Conservation (phyloP, 2,888 invertebrate species). For the Automeris io region DNA sequence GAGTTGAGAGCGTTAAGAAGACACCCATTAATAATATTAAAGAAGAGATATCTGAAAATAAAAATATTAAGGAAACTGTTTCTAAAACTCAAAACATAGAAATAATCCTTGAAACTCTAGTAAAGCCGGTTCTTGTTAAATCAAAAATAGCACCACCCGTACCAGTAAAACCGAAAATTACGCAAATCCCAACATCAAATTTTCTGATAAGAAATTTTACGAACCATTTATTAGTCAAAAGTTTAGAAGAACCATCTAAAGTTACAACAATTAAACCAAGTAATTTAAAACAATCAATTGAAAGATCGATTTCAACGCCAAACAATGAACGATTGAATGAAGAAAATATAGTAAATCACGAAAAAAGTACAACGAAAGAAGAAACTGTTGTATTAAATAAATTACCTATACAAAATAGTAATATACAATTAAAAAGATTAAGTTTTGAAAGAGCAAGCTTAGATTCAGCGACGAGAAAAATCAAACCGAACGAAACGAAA, state of each 20-base stretch:
- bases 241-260: conserved; percentile 39
- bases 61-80: conserved; percentile 29
- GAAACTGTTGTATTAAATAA: conserved; percentile 25
- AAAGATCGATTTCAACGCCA: conserved; percentile 42
- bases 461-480: conserved; percentile 62
- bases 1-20: conserved; percentile 12
- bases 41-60: conserved; percentile 22
- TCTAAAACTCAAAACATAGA: conserved; percentile 34
- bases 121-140: conserved; percentile 46
- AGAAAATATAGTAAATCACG: conserved; percentile 16
- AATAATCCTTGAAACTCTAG: conserved; percentile 24
- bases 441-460: conserved; percentile 70
- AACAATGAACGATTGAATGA: conserved; percentile 24
- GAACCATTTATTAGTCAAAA: conserved; percentile 25
- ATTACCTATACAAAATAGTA: conserved; percentile 32
- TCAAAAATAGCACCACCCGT: conserved; percentile 79
- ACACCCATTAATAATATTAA: neutral
- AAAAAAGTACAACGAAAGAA: conserved; percentile 16
- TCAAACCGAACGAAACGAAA: conserved; percentile 38
- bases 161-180: conserved; percentile 78
- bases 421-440: conserved; percentile 61
- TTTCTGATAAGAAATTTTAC: conserved; percentile 28
- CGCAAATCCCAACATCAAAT: conserved; percentile 35
- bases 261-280: conserved; percentile 41
- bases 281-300: conserved; percentile 13